These are phyloP conservation scores for Nyctibius bracteatus DNA, from an alignment of 2,113 vertebrate genomes.

Conservation along the genomic window DNA sequence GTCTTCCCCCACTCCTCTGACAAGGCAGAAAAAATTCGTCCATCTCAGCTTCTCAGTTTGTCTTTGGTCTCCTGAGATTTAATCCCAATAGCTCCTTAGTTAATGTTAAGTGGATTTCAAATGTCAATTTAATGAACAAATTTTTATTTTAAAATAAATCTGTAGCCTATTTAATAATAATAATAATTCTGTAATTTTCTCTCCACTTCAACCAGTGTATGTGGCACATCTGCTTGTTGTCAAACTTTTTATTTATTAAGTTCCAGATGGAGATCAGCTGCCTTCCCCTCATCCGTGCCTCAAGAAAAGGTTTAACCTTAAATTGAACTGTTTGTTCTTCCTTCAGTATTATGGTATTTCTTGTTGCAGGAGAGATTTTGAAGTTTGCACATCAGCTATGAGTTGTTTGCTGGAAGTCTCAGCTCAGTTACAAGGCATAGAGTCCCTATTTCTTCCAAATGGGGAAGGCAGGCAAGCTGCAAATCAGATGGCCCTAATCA, in stretches of 20 bases:
- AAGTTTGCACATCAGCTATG: constrained; percentile 77
- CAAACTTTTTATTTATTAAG: not conserved
- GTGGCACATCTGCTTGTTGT: not conserved
- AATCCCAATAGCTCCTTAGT: not conserved
- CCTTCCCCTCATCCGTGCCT: not conserved
- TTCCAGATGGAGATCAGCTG: not conserved
- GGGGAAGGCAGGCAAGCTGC: constrained; percentile 28
- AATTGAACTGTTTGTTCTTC: not conserved
- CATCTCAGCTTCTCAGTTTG: not conserved
- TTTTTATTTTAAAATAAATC: not conserved
- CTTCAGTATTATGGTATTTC: not conserved
- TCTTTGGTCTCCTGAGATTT: not conserved
- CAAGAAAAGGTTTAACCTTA: not conserved
- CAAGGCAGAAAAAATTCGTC: not conserved
- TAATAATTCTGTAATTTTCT: not conserved
- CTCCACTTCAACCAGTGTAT: not conserved
- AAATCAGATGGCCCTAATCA: constrained; percentile 72
- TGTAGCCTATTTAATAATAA: not conserved
- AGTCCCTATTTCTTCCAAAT: constrained; percentile 79
- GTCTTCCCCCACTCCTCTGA: not conserved
- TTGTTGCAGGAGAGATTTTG: constrained; percentile 83
- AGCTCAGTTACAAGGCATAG: constrained; percentile 75
- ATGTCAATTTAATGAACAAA: not conserved
- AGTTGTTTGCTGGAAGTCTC: constrained; percentile 76
- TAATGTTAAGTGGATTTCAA: not conserved